Base-by-base conservation (phyloP, 2,797 vertebrate genomes). In the Pampus argenteus region DNA sequence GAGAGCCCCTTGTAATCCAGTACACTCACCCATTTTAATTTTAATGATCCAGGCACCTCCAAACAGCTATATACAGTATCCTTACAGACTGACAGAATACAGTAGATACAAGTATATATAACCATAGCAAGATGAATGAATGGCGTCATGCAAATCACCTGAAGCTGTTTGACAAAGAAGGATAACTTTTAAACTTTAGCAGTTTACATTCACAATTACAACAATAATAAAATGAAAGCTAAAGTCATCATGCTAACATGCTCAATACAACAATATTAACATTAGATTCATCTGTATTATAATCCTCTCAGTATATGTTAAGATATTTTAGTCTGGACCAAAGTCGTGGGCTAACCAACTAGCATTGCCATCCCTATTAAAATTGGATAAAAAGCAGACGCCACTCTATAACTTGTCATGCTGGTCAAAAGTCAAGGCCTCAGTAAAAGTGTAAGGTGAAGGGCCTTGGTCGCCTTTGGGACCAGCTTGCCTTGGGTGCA, bases 21-120 rank as follows among this genome's bases (percentile, higher is more conserved):
- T 28, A 74, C 78, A 47, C 68, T 65, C 66, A 56, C 59, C 71
- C 67, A 61, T 72, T 86, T 72, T 69, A 88, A 76, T 76, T 85
- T 89, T 82, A 88, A 91, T 88, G 83, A 86, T 72, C 34, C 42
- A 17, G 60, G 31, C 71, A 59, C 71, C 81, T 84, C 78, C 61
- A n/a, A 76, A 82, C 69, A 38, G 65, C 70, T 49, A 63, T 56
- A 62, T 66, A n/a, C n/a, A n/a, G n/a, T n/a, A 78, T 76, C 57
- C 52, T 81, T 48, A 74, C 59, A 51, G 38, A 63, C 9, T 2
- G 52, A 7, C 51, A 58, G 40, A 40, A 22, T 5, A 55, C 15
- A 26, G 25, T 1, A 26, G 7, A 60, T 7, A 52, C 8, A n/a
- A n/a, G n/a, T n/a, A n/a, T n/a, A n/a, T n/a, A n/a, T n/a, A n/a